Base-by-base conservation (phyloP, 2,113 vertebrate species). In the Triplophysa rosa region DNA sequence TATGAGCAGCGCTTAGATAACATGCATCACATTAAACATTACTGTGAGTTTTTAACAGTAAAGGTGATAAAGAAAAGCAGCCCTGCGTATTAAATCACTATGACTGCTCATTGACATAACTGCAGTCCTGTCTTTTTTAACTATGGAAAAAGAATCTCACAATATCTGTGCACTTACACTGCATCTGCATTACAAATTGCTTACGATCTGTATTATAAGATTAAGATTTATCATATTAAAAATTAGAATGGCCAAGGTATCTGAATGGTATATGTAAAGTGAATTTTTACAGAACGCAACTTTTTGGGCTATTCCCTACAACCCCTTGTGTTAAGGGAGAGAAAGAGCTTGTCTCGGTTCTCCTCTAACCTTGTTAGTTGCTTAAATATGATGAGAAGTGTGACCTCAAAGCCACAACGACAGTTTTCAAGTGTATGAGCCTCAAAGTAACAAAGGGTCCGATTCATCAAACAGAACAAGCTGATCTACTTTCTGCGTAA, bases 51-150 rank as follows among this genome's bases (percentile, higher is more conserved):
- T 8, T 37, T 37, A 37, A 61, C 73, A 29, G 42, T 40, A 65
- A 24, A 12, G 19, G 73, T 76, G 45, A 76, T 76, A 21, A 62
- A 74, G 42, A 76, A 40, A 76, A 64, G 42, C 73, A 63, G 61
- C 45, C 61, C n/a, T 64, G 73, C 14, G 73, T 64, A 37, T 76
- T 76, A 14, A 65, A 76, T 76, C 73, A 76, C 59, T 52, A 24
- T 3, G 42, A 52, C 42, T 63, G 23, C 61, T 49, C 17, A 23
- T 12, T 16, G 29, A 64, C 56, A 62, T 73, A 10, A 26, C 54
- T 10, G 24, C 49, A 70, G 40, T 58, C 49, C 16, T 76, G 73
- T 61, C 9, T 26, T 8, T 49, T 29, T 52, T 19, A 74, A 58
- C 23, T 26, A 24, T 45, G 16, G 42, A 24, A 21, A 19, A 17